These are phyloP conservation scores for Rhyacophila evoluta DNA, from an alignment of 2,888 invertebrate genomes.

Conservation along the genomic window DNA sequence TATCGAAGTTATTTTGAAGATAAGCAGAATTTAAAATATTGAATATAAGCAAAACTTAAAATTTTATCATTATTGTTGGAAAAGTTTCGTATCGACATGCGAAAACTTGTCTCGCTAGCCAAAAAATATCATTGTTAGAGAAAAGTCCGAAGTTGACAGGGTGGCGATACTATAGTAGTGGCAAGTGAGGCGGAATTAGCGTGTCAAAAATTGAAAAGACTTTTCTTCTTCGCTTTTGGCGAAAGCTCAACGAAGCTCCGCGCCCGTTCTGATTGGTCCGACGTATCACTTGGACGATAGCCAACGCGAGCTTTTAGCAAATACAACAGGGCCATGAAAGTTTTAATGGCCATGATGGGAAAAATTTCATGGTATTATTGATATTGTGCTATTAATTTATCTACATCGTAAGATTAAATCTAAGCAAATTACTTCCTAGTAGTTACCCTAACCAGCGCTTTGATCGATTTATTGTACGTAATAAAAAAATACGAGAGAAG, in stretches of 20 bases:
- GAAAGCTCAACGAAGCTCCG: neutral
- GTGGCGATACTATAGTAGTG: conserved; percentile 8
- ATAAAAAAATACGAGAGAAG: too few species aligned
- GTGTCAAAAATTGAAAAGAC: conserved; percentile 40
- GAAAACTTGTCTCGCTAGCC: neutral
- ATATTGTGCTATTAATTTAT: too few species aligned
- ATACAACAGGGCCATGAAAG: neutral
- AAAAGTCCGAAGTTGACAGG: conserved; percentile 7
- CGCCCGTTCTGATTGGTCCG: conserved; percentile 23
- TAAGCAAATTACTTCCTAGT: too few species aligned
- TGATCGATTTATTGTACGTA: too few species aligned
- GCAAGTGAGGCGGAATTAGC: conserved; percentile 37
- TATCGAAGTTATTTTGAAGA: too few species aligned
- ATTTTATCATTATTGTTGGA: neutral
- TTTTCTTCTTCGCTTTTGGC: conserved; percentile 28
- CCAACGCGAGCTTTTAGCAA: neutral
- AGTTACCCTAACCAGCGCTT: too few species aligned
- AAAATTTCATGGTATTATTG: too few species aligned
- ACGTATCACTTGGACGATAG: conserved; percentile 25
- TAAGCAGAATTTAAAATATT: too few species aligned
- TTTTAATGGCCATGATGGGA: neutral
- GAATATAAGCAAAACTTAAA: neutral
- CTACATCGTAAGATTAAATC: too few species aligned
- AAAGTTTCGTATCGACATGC: neutral
- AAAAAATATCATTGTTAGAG: conserved; percentile 27